Evolutionary conservation across 2,888 invertebrate species (phyloP), one percentile per base, ranked within the genome.

Genomic region (Eristalinus aeneus): DNA sequence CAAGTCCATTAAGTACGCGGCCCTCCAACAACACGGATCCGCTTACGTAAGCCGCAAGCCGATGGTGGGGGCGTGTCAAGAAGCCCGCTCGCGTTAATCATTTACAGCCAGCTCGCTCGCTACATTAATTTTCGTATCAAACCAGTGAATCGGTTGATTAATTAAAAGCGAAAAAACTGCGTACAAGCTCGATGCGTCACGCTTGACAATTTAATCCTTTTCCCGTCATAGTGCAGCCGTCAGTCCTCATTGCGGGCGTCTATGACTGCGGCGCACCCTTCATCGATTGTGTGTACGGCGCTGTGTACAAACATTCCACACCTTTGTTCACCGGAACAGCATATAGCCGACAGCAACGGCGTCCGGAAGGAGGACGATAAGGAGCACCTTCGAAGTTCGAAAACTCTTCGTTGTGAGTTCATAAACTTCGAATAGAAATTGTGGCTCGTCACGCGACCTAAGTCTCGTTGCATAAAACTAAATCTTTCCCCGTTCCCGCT

Each of bases 281-380:
- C 36, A 79, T 84, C 75, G 80, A 76, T 79, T 84, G 71, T 46
- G 63, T 73, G 23, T 22, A 9, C 9, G 20, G 11, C 54, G 16
- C 54, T 16, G 71, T 75, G 84, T 75, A 80, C 68, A 76, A 85
- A 76, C 56, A 84, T 54, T 72, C 80, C 84, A 39, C 84, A 63
- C 84, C 83, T 39, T 36, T 27, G 68, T 83, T 63, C 64, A 20
- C 20, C 39, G 72, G 20, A 77, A 77, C 58, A 31, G 68, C 65
- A 10, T 27, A 61, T 11, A 73, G 73, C 34, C 22, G 68, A 60
- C 36, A 27, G 5, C 2, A 27, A 5, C 27, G 27, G 2, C 5
- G 74, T 71, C 80, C 80, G 84, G 80, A 85, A 83, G 61, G 75
- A 76, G 80, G 84, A 80, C 75, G 72, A 75, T 32, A 54, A 32